Evolutionary conservation across 1,140 invertebrate genomes (phyloP), one percentile per base, ranked within the genome.

Genomic region (Panagrolaimus sp.): DNA sequence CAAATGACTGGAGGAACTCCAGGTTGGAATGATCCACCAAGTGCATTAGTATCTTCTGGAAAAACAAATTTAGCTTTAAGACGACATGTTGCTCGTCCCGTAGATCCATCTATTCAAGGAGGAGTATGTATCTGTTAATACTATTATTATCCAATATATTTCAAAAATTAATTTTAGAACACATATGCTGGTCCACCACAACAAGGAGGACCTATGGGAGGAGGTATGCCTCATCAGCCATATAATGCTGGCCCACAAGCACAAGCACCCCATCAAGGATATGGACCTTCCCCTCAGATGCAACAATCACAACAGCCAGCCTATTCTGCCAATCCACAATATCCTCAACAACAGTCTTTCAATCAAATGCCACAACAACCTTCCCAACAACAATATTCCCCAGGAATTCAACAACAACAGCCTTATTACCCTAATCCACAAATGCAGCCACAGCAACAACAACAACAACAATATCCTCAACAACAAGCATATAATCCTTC

Each of bases 1-100:
- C 51, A 57, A 57, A n/a, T 57, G 51, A 25, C 51, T 4, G 51
- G 51, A 11, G 51, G 51, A 20, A 57, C 51, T 27, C 51, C 51
- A 11, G 51, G 51, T 27, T 57, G 51, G 51, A 57, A 57, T 27
- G 51, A 57, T 57, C 51, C 51, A 9, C 51, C 51, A 16, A n/a
- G 20, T 13, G 27, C 20, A 9, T 20, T 57, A 20, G 20, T 25
- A n/a, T 11, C n/a, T 13, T 11, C 9, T 23, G 13, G 20, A 20
- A 57, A 57, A 20, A 16, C 51, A 5, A 27, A 27, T 25, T 57
- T 27, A 20, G 9, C 20, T 57, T 11, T 57, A 20, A 20, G 51
- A 20, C 51, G 51, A 3, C 51, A 57, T 57, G 31, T 38, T 38
- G 51, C 51, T 1, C 14, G 51, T 11, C 51, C 51, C 20, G 27